These are phyloP conservation scores for Pachymerium ferrugineum DNA, from an alignment of 2,888 invertebrate species.

Conservation along the genomic window DNA sequence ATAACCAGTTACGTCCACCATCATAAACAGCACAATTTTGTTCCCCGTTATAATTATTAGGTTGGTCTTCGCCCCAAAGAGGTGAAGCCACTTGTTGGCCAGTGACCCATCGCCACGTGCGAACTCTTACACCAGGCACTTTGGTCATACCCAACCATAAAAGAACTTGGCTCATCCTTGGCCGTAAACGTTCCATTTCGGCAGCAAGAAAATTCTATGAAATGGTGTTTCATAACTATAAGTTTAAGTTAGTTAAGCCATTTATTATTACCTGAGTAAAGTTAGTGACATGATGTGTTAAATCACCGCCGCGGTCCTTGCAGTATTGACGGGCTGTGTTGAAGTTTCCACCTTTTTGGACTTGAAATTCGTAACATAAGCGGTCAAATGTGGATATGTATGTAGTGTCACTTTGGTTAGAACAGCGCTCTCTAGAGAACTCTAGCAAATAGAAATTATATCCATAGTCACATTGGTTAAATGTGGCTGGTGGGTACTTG, in stretches of 20 bases:
- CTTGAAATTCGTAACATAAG: constrained; percentile 83
- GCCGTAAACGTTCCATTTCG: constrained; percentile 72
- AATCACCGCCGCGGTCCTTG: constrained; percentile 48
- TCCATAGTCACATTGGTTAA: too few species aligned
- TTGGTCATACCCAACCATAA: constrained; percentile 90
- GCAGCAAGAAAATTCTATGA: constrained; percentile 35
- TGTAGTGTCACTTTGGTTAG: constrained; percentile 64
- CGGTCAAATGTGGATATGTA: constrained; percentile 75
- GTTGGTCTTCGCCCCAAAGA: constrained; percentile 89
- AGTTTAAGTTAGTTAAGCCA: background rate
- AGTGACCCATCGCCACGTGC: constrained; percentile 79
- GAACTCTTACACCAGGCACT: constrained; percentile 72
- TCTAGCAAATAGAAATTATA: constrained; percentile 54
- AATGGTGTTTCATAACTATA: background rate
- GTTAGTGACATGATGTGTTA: constrained; percentile 42
- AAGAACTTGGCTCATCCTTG: constrained; percentile 72
- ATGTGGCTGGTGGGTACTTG: too few species aligned
- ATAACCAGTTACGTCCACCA: constrained; percentile 81
- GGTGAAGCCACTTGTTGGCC: constrained; percentile 58
- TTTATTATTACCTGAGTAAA: constrained; percentile 39
- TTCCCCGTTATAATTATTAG: constrained; percentile 91
- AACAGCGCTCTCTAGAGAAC: constrained; percentile 72
- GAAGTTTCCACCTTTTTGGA: constrained; percentile 74
- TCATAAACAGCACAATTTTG: constrained; percentile 92
- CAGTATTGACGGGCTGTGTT: constrained; percentile 73